Evolutionary conservation across 2,113 vertebrate genomes (phyloP).

Genomic region (Amphiprion ocellaris): DNA sequence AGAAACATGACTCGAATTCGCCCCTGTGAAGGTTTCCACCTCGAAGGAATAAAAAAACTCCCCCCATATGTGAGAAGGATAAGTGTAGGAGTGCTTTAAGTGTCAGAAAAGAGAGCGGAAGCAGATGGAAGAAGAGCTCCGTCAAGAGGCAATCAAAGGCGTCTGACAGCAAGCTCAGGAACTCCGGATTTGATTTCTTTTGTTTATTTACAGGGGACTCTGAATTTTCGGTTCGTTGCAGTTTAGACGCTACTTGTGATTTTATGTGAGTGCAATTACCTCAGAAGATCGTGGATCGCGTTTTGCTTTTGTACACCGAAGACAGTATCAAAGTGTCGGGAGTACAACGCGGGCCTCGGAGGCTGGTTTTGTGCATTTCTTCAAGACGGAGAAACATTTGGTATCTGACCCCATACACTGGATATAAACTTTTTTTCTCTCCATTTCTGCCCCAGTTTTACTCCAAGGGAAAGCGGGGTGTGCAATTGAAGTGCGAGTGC

Average conservation of each 20-base stretch:
- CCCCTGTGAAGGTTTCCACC: conserved; percentile 71
- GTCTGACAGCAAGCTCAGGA: conserved; percentile 65
- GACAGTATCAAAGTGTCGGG: conserved; percentile 14
- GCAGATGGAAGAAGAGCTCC: conserved; percentile 37
- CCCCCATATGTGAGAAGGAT: conserved; percentile 2
- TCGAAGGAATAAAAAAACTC: conserved; percentile 50
- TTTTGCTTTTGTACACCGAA: conserved; percentile 17
- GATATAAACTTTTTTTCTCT: conserved; percentile 32
- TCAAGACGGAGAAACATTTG: conserved; percentile 21
- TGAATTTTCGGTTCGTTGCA: conserved; percentile 15
- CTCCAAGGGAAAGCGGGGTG: not conserved
- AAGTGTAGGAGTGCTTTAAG: conserved; percentile 1
- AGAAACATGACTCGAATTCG: conserved; percentile 70
- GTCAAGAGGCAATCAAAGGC: conserved; percentile 27
- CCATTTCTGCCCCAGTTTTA: too few relatives aligned
- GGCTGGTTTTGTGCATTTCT: not conserved
- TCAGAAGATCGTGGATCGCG: conserved; percentile 29
- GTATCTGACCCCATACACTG: conserved; percentile 8
- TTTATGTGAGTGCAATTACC: conserved; percentile 25
- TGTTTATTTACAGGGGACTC: conserved; percentile 30
- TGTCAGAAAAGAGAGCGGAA: conserved; percentile 24
- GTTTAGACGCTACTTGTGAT: conserved; percentile 5
- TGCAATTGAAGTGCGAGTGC: not conserved
- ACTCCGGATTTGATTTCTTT: conserved; percentile 55
- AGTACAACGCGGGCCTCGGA: conserved; percentile 34